A percentile compares a stretch with the other conserved stretches of the same genome.
Conservation (phyloP, 2,888 invertebrate species). For the Caenorhabditis macrosperma region DNA sequence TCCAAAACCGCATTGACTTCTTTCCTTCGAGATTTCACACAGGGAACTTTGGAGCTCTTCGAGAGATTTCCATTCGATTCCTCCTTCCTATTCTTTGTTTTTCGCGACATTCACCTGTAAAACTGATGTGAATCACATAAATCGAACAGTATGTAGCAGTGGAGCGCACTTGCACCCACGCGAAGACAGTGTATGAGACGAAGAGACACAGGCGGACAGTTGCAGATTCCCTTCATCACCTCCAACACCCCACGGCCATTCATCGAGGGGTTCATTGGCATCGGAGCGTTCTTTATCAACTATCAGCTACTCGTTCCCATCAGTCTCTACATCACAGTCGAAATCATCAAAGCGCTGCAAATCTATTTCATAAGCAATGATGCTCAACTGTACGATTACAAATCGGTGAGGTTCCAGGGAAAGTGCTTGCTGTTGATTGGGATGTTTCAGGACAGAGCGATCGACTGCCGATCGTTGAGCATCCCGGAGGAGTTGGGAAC, state of each 20-base stretch:
- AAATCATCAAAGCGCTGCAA: slow-evolving; percentile 95
- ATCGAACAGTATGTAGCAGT: background rate
- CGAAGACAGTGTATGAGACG: background rate
- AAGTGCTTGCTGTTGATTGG: no score
- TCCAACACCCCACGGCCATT: slow-evolving; percentile 49
- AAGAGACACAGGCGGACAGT: slow-evolving; percentile 42
- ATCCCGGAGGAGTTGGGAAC: slow-evolving; percentile 89
- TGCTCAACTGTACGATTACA: slow-evolving; percentile 89
- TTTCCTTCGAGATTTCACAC: background rate
- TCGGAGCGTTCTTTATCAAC: slow-evolving; percentile 69
- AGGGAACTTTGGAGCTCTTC: no score
- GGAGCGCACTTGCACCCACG: slow-evolving; percentile 20
- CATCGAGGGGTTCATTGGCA: slow-evolving; percentile 61
- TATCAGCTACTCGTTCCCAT: slow-evolving; percentile 89
- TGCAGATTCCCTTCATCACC: slow-evolving; percentile 57
- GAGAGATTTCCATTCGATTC: no score
- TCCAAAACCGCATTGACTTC: background rate
- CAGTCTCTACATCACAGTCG: slow-evolving; percentile 95
- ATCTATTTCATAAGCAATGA: slow-evolving; percentile 95
- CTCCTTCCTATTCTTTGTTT: background rate
- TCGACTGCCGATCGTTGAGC: slow-evolving; percentile 87
- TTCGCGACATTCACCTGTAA: background rate
- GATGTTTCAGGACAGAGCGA: slow-evolving; percentile 86
- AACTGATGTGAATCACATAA: background rate
- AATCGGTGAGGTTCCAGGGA: slow-evolving; percentile 80